Evolutionary conservation across 2,113 vertebrate genomes (phyloP), one percentile per base, ranked within the genome.

Genomic region (Oreochromis aureus): DNA sequence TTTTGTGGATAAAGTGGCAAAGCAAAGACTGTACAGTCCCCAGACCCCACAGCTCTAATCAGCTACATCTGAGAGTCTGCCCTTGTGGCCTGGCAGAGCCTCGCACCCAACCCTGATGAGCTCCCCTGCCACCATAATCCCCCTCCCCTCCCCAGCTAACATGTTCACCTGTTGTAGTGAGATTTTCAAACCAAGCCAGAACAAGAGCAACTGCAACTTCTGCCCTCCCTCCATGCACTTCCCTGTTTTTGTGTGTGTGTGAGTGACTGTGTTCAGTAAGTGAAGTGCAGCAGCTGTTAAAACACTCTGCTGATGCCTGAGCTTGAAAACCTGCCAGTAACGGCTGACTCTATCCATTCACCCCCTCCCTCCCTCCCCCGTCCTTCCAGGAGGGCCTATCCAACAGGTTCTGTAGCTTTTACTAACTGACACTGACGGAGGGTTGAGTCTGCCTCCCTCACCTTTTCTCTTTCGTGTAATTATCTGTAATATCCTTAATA

Each of bases 241-340:
- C 91, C 90, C 82, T 36, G 84, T 86, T 89, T 76, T 3, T 39
- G 5, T 71, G 39, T 61, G 36, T 32, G 83, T 88, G 84, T 78
- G 83, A 76, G 10, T 91, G 83, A 4, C 80, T 56, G 76, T 83
- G 32, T 86, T 82, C 13, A 83, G 54, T 10, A 54, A 90, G 87
- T 94, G 94, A 95, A 94, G 90, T 93, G 93, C 90, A 93, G 96
- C 96, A 96, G 96, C 96, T 96, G 96, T 95, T 95, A 95, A 95
- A 96, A 96, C 95, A 96, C 94, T 95, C 79, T 89, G 93, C 58
- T 81, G 88, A 94, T 94, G 95, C 92, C 94, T 95, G 95, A 88
- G 87, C 86, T 92, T 95, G 91, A 95, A 94, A 95, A 95, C 86
- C 95, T 96, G 95, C 96, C 95, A 95, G 94, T 92, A 95, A 94